These are phyloP conservation scores for Mugil cephalus DNA, from an alignment of 2,113 vertebrate species.

Conservation along the genomic window DNA sequence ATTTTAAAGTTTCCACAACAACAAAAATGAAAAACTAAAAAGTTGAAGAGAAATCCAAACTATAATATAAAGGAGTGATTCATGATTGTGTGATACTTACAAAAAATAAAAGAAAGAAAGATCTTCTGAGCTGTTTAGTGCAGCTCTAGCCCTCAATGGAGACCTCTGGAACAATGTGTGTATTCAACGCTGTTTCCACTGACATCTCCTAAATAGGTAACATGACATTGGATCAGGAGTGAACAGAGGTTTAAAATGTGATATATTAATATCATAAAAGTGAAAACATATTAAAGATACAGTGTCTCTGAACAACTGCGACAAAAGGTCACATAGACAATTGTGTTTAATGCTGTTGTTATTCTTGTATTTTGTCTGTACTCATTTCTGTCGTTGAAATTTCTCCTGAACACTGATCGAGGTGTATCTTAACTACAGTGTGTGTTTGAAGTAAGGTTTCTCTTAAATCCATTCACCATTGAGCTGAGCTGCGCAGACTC, in stretches of 20 bases:
- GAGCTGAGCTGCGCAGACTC: constrained; percentile 53
- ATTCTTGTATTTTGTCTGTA: too few relatives aligned
- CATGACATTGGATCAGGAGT: neutral
- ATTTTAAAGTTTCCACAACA: neutral
- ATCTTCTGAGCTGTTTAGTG: constrained; percentile 2
- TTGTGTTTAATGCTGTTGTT: neutral
- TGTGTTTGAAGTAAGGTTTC: neutral
- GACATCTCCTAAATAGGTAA: constrained; percentile 52
- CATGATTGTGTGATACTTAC: constrained; percentile 34
- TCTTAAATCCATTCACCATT: constrained; percentile 33
- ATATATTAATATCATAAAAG: too few relatives aligned
- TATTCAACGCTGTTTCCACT: constrained; percentile 60
- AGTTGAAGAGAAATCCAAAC: neutral
- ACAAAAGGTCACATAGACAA: too few relatives aligned
- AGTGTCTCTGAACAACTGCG: too few relatives aligned
- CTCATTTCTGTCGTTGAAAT: neutral
- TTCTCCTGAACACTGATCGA: too few relatives aligned
- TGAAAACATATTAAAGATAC: too few relatives aligned
- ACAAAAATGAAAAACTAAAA: neutral
- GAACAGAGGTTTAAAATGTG: too few relatives aligned
- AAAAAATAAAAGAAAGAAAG: constrained; percentile 38
- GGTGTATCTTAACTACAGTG: too few relatives aligned
- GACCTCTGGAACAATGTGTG: constrained; percentile 69
- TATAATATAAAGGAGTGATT: neutral
- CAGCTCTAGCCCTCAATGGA: constrained; percentile 66